Evolutionary conservation across 2,113 vertebrate genomes (phyloP), one percentile per base, ranked within the genome.

Genomic region (Gobiocypris rarus): DNA sequence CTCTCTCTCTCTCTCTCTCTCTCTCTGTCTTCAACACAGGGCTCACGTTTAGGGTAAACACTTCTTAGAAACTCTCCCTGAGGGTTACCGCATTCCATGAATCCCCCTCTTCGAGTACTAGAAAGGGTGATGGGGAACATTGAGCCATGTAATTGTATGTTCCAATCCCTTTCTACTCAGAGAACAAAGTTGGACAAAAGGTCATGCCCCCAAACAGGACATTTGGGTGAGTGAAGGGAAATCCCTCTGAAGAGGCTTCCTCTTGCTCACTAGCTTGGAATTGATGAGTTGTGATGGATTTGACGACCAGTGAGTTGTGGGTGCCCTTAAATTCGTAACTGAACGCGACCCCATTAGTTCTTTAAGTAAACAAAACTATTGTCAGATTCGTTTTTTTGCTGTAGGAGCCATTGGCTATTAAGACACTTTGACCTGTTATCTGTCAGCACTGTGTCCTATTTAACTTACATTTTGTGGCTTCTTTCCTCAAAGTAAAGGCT

Each of bases 41-140:
- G 65, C 82, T 89, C 84, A 79, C 50, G 75, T 85, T 75, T 54
- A 77, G 83, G 87, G 90, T 73, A 90, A 90, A 85, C 79, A 86
- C 83, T 92, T 93, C 91, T 89, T 92, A 89, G 89, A 92, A 92
- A 88, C 59, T 61, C 50, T 83, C 67, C 81, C 75, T 17, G 31
- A 70, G 75, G 86, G 91, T 71, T 87, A 83, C 86, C 24, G 63
- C 88, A 89, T 92, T 91, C 90, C 85, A 91, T 70, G 80, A 91
- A 91, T 88, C 83, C 85, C 80, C 52, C 50, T 82, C 84, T 82
- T 24, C 17, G 43, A 80, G 86, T 73, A 17, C 43, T 31, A 85
- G 85, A 78, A 84, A 77, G 3, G 56, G 34, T 61, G n/a, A 73
- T 26, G 61, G 75, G 69, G 76, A 81, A 45, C 84, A 71, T 34